Conservation (phyloP, 2,797 vertebrate species). For the Linurgus olivaceus region DNA sequence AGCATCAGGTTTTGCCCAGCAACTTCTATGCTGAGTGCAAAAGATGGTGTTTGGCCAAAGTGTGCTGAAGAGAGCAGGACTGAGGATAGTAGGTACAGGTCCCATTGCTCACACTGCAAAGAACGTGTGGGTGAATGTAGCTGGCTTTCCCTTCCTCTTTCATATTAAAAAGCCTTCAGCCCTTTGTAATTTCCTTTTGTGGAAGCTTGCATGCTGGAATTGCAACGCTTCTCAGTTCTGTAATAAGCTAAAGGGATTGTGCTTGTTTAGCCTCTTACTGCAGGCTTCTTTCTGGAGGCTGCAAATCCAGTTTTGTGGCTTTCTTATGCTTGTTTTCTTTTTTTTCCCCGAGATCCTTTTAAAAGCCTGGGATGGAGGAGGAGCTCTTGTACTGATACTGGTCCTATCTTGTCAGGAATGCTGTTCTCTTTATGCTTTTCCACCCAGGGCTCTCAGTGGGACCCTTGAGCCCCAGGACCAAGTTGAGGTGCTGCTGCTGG, state of each 20-base stretch:
- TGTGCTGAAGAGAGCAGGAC: background rate
- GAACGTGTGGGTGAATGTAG: background rate
- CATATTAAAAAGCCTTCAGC: background rate
- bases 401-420: background rate
- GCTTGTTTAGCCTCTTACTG: slow-evolving; percentile 32
- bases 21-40: background rate
- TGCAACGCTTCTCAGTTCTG: background rate
- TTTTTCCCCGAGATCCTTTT: background rate
- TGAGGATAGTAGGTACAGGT: background rate
- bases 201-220: background rate
- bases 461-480: background rate
- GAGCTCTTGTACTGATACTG: background rate
- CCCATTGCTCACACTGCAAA: background rate
- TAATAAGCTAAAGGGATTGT: slow-evolving; percentile 43
- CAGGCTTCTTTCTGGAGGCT: background rate
- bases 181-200: background rate
- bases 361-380: background rate
- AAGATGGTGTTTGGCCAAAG: background rate
- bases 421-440: background rate
- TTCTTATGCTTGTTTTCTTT: background rate
- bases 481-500: background rate
- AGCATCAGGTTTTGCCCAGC: background rate
- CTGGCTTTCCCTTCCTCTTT: background rate
- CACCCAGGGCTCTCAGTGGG: background rate
- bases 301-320: slow-evolving; percentile 40